Base-by-base conservation (phyloP, 2,888 invertebrate genomes). In the Microctonus brassicae region DNA sequence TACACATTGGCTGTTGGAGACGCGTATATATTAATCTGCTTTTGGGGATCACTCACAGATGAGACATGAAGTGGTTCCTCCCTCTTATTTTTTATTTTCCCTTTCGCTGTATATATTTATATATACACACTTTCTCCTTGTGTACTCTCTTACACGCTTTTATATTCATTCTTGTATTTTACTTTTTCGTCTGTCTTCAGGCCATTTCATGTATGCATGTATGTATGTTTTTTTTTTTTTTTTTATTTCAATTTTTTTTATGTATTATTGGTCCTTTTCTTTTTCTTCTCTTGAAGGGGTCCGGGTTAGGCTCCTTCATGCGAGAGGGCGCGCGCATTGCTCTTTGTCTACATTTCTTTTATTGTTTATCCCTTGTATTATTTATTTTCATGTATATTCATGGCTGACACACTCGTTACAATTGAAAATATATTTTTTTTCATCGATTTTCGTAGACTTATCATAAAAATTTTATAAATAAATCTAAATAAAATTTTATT, bases 1-100 rank as follows among this genome's bases (percentile, higher is more conserved):
- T n/a, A n/a, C n/a, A 29, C 33, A 42, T 13, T 36, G 36, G 20
- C 66, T 60, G 29, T 67, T 58, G 57, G 20, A 29, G 39, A 58
- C 39, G 47, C 47, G n/a, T 39, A n/a, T 20, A 47, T 20, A 55
- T 61, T 68, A 68, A 68, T 68, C 68, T 61, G 61, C 68, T 68
- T 68, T 61, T 47, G 52, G 36, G 24, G 52, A 68, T 47, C 68
- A 52, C 60, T 58, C 34, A 5, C 29, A 29, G 34, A 57, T 5
- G 26, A 39, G 39, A 39, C 20, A 17, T 47, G 47, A 47, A 36
- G 10, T 10, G 10, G 10, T 36, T 10, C 10, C 36, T 47, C 47
- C 17, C 1, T n/a, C 17, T n/a, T 47, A 17, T n/a, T n/a, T 47
- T 20, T 17, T 58, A 5, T 57, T 57, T 57, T 57, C 57, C 57